These are phyloP conservation scores for Imbricaverruca yamaguchii DNA, from an alignment of 2,888 invertebrate genomes.

Conservation along the genomic window DNA sequence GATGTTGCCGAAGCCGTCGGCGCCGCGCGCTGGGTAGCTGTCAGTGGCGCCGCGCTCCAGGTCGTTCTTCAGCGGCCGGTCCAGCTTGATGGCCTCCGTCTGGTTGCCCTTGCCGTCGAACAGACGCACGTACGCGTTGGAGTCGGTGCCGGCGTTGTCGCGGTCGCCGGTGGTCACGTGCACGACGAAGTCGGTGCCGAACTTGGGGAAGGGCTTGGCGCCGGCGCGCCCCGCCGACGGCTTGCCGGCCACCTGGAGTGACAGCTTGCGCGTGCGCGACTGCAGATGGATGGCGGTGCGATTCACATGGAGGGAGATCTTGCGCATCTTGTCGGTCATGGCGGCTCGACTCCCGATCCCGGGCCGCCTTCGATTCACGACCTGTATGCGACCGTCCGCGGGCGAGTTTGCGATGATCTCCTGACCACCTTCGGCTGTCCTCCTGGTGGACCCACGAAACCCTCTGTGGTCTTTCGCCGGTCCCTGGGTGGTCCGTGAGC, in stretches of 20 bases:
- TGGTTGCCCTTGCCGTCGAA: conserved; percentile 18
- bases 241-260: conserved; percentile 8
- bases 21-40: background rate
- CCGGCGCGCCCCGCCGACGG: background rate
- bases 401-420: no score
- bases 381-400: no score
- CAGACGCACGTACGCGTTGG: background rate
- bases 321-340: background rate
- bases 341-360: background rate
- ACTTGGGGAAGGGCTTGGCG: conserved; percentile 15
- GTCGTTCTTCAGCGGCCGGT: background rate
- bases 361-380: background rate
- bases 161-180: background rate
- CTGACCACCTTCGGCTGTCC: no score
- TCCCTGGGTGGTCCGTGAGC: no score
- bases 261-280: conserved; percentile 13
- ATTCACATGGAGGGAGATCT: conserved; percentile 6
- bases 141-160: conserved; percentile 6
- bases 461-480: no score
- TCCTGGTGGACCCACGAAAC: no score
- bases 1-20: conserved; percentile 20
- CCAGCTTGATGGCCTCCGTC: conserved; percentile 12
- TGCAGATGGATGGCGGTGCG: conserved; percentile 2
- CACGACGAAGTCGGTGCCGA: conserved; percentile 16
- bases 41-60: conserved; percentile 10